phyloP scores from a whole-genome alignment of 2,113 vertebrate genomes.

The Xenopus borealis region DNA sequence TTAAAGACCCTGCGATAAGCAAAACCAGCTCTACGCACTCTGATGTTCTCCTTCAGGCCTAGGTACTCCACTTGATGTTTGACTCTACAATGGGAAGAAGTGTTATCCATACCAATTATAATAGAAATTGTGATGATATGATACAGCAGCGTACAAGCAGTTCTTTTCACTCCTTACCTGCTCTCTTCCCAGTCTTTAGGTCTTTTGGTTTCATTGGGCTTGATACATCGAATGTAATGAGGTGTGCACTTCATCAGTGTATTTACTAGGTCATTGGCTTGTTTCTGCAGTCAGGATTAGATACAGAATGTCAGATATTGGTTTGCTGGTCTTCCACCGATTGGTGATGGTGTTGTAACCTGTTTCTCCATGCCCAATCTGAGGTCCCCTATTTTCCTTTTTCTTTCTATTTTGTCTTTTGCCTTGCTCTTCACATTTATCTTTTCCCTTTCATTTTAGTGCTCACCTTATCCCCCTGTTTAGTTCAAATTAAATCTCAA shows the following conservation, averaged over 20 bases:
- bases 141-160: neutral
- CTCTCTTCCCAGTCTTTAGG: slow-evolving; percentile 95
- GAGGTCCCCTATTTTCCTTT: too few species aligned
- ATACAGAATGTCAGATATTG: too few species aligned
- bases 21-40: slow-evolving; percentile 86
- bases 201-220: slow-evolving; percentile 94
- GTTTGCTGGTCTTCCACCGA: too few species aligned
- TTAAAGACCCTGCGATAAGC: slow-evolving; percentile 87
- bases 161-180: slow-evolving; percentile 66
- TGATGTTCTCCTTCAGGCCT: slow-evolving; percentile 90
- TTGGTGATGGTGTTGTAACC: too few species aligned
- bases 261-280: slow-evolving; percentile 91
- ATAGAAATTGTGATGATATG: neutral
- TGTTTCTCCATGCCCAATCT: too few species aligned
- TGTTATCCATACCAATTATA: neutral
- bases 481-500: too few species aligned
- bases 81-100: slow-evolving; percentile 60
- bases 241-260: slow-evolving; percentile 94
- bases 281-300: slow-evolving; percentile 71
- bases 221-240: slow-evolving; percentile 97
- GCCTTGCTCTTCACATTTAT: too few species aligned
- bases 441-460: too few species aligned
- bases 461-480: too few species aligned
- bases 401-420: too few species aligned
- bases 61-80: slow-evolving; percentile 95